A percentile compares a stretch with the other conserved stretches of the same genome.
Evolutionary conservation across 1,140 invertebrate genomes (phyloP).

Genomic region (Eumaeus atala): DNA sequence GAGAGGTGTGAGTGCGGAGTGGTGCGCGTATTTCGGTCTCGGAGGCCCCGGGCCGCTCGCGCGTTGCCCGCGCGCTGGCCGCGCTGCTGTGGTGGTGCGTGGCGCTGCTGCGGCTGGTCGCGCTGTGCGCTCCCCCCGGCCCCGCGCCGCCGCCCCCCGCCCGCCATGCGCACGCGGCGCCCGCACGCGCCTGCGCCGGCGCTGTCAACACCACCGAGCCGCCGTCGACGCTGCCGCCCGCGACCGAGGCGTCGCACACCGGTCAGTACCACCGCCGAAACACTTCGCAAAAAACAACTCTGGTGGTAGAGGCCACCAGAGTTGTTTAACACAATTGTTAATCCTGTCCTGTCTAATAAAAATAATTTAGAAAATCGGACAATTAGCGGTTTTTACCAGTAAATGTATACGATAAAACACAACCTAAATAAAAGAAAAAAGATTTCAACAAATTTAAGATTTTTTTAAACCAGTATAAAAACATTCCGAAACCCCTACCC

Average conservation of each 20-base stretch:
- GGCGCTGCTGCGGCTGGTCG: slow-evolving; percentile 71
- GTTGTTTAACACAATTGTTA: too few species aligned
- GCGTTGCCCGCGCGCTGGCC: slow-evolving; percentile 68
- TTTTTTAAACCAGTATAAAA: background rate
- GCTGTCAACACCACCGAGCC: slow-evolving; percentile 42
- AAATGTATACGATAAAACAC: too few species aligned
- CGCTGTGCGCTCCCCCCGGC: slow-evolving; percentile 64
- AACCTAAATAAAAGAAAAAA: too few species aligned
- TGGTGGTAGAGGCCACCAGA: too few species aligned
- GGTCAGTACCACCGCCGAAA: slow-evolving; percentile 45
- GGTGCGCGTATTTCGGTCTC: slow-evolving; percentile 66
- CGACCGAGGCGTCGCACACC: slow-evolving; percentile 42
- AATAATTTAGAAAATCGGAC: background rate
- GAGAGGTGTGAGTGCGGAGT: slow-evolving; percentile 41
- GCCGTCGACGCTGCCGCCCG: slow-evolving; percentile 31
- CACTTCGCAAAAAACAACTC: background rate
- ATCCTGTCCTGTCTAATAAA: background rate
- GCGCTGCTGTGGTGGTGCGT: slow-evolving; percentile 71
- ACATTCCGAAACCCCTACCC: too few species aligned
- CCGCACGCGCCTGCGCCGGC: slow-evolving; percentile 33
- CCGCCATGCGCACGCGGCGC: slow-evolving; percentile 58
- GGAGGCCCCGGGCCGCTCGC: slow-evolving; percentile 65
- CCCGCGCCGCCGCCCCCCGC: slow-evolving; percentile 47
- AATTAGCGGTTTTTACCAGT: background rate
- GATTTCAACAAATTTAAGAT: too few species aligned